Evolutionary conservation across 2,888 invertebrate genomes (phyloP).

Genomic region (Drosophila neotestacea): DNA sequence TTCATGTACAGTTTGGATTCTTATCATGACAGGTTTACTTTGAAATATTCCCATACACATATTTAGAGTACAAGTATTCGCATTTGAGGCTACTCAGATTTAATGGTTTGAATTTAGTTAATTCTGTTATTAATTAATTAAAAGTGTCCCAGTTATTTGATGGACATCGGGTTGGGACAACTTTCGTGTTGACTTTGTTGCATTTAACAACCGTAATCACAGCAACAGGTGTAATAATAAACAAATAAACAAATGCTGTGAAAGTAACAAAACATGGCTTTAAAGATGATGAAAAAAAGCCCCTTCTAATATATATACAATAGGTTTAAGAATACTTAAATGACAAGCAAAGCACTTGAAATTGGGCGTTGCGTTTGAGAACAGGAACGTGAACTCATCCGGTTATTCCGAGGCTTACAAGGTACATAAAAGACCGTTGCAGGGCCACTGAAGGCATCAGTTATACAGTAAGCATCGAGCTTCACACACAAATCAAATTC

Average conservation of each 20-base stretch:
- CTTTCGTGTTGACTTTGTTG: constrained; percentile 1
- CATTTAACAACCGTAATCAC: constrained; percentile 11
- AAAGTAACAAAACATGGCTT: constrained; percentile 12
- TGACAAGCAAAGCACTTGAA: constrained; percentile 11
- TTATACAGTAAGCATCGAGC: constrained; percentile 18
- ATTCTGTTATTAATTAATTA: constrained; percentile 13
- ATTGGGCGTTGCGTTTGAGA: constrained; percentile 22
- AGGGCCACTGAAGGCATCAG: constrained; percentile 33
- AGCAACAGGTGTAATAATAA: constrained; percentile 19
- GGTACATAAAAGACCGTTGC: constrained; percentile 38
- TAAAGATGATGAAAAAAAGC: constrained; percentile 7
- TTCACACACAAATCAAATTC: constrained; percentile 5
- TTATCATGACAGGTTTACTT: not conserved
- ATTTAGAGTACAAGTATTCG: not conserved
- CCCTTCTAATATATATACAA: constrained; percentile 14
- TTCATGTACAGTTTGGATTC: not conserved
- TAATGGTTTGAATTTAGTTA: constrained; percentile 5
- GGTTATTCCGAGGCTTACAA: constrained; percentile 21
- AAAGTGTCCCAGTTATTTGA: constrained; percentile 12
- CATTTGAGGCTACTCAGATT: not conserved
- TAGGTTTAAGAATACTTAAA: constrained; percentile 15
- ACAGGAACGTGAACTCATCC: constrained; percentile 24
- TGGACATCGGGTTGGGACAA: constrained; percentile 4
- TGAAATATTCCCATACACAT: not conserved
- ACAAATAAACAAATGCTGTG: constrained; percentile 10